A percentile compares a stretch with the other conserved stretches of the same genome.
These are phyloP conservation scores for Cetonia aurata DNA, from an alignment of 2,888 invertebrate genomes.

Conservation along the genomic window DNA sequence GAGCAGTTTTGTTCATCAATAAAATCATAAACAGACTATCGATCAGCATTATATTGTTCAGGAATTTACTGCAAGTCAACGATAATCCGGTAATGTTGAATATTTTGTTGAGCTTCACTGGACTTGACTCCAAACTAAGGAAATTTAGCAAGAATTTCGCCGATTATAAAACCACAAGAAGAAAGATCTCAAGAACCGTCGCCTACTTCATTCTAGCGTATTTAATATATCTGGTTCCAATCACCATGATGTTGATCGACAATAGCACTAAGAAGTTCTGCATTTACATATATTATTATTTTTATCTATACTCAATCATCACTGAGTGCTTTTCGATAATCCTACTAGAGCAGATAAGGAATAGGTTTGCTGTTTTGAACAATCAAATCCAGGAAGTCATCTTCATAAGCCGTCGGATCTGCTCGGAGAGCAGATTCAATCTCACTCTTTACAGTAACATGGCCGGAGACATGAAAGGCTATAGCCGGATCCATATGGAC, in stretches of 20 bases:
- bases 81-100: conserved; percentile 9
- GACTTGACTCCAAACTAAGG: not conserved
- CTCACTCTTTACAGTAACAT: not conserved
- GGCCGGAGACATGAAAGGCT: conserved; percentile 6
- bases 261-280: not conserved
- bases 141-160: not conserved
- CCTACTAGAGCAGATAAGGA: conserved; percentile 23
- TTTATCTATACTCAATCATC: conserved; percentile 1
- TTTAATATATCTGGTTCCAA: not conserved
- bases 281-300: not conserved
- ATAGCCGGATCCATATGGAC: conserved; percentile 29
- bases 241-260: not conserved
- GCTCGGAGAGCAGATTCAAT: not conserved
- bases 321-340: conserved; percentile 25
- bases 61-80: conserved; percentile 25
- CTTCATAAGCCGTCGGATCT: not conserved
- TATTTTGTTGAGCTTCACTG: conserved; percentile 11
- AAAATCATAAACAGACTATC: not conserved
- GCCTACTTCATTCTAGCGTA: not conserved
- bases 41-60: not conserved
- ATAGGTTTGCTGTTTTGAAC: conserved; percentile 23
- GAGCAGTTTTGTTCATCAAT: conserved; percentile 8
- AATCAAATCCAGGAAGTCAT: conserved; percentile 25
- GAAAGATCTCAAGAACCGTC: not conserved
- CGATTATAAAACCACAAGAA: conserved; percentile 5